Evolutionary conservation across 2,113 vertebrate species (phyloP), one percentile per base, ranked within the genome.

Genomic region (Psittacula cyanocephala): DNA sequence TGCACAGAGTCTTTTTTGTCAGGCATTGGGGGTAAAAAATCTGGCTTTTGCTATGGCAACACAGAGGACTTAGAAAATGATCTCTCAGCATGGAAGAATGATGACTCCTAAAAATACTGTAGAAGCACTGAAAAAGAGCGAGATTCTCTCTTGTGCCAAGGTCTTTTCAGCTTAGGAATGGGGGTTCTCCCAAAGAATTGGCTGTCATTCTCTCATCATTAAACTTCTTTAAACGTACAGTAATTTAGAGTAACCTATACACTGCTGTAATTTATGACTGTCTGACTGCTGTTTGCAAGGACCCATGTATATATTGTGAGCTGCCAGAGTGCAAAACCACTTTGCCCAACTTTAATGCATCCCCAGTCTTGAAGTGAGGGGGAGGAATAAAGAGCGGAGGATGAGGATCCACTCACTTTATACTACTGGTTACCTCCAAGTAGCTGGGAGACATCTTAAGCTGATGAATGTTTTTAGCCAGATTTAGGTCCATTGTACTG

Each of bases 11-110:
- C 37, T 83, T 96, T 95, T 94, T 90, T 74, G 93, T 93, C 60
- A 94, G 31, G 64, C 88, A 10, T 10, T 37, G 44, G n/a, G 31
- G 53, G 13, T 5, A 22, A 64, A 57, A 85, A 81, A 44, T 72
- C 74, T 53, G 79, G 12, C 60, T 91, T 97, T 94, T 91, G 60
- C 95, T 96, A 96, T 97, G 89, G 95, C 72, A 96, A 96, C 96
- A 91, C 78, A 47, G 88, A 83, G 55, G 71, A 95, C 90, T 94
- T 93, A 87, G 81, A 90, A 94, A 96, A 94, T 96, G 79, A 96
- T 95, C 88, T 95, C 85, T 93, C 90, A 91, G 90, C 65, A 59
- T 89, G 82, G 85, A 96, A 91, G 94, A 97, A 83, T 94, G 88
- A 96, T 91, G 88, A 81, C 84, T 93, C 71, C 79, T 90, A 88